phyloP scores from a whole-genome alignment of 2,113 vertebrate genomes.

The Corythaeola cristata region DNA sequence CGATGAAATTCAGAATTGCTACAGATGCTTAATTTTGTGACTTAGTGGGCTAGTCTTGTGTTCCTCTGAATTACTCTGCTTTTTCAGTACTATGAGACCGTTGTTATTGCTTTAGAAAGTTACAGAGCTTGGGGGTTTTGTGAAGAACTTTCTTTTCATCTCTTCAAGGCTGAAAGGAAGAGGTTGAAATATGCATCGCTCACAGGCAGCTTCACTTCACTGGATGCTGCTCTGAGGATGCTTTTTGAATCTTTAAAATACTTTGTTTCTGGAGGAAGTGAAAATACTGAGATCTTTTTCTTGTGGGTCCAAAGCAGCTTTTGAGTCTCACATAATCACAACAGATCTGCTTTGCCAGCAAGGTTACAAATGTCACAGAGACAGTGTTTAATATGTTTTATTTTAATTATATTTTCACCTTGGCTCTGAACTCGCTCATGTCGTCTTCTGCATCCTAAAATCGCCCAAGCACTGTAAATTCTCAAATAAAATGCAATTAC shows the following conservation, averaged over 20 bases:
- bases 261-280: background rate
- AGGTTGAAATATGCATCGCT: background rate
- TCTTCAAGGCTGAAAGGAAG: background rate
- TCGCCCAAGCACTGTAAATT: background rate
- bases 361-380: background rate
- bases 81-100: background rate
- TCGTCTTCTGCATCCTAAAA: conserved; percentile 17
- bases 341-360: background rate
- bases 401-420: background rate
- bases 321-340: background rate
- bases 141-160: background rate
- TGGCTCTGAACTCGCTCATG: background rate
- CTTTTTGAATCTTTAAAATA: conserved; percentile 7
- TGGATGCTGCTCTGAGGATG: background rate
- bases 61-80: background rate
- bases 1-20: background rate
- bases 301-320: background rate
- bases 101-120: background rate
- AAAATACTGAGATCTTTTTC: background rate
- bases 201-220: background rate
- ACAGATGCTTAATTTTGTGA: background rate
- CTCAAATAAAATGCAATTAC: background rate
- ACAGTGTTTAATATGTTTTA: background rate
- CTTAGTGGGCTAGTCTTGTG: background rate
- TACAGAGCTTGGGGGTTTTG: background rate